Percentiles rank a stretch among this genome's conserved stretches.
These are phyloP conservation scores for Furcifer pardalis DNA, from an alignment of 2,797 vertebrate genomes.

Conservation along the genomic window DNA sequence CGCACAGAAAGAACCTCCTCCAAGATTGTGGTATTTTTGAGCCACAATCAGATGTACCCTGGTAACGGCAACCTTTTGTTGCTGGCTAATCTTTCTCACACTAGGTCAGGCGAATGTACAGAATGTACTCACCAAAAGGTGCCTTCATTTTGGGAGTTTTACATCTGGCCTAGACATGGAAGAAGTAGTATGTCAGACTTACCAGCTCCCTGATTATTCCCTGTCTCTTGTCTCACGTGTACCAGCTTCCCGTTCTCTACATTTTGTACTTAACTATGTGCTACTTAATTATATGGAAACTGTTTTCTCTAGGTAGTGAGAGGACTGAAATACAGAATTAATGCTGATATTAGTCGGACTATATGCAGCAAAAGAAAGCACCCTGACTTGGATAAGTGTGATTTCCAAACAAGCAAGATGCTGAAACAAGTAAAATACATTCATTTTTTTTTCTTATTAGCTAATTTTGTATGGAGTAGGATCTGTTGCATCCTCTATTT, in stretches of 20 bases:
- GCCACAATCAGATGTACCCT: too few species aligned
- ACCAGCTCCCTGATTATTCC: neutral
- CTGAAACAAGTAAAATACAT: conserved; percentile 77
- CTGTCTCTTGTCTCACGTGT: neutral
- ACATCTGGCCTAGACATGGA: too few species aligned
- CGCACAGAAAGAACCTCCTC: too few species aligned
- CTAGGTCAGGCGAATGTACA: too few species aligned
- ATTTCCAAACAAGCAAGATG: conserved; percentile 76
- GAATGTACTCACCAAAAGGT: too few species aligned
- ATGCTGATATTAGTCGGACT: conserved; percentile 82
- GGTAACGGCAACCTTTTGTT: too few species aligned
- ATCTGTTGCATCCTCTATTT: neutral
- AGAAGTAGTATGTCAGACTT: neutral
- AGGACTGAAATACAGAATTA: conserved; percentile 84
- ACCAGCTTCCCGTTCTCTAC: neutral
- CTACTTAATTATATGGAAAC: conserved; percentile 26
- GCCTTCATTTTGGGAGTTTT: too few species aligned
- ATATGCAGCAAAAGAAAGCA: conserved; percentile 80
- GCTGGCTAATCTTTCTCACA: too few species aligned
- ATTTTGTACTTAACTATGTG: neutral
- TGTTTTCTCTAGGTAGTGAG: conserved; percentile 81
- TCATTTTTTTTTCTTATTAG: neutral
- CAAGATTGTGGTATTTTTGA: too few species aligned
- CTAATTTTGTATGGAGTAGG: neutral
- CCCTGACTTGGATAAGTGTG: conserved; percentile 74